Evolutionary conservation across 2,113 vertebrate genomes (phyloP).

Genomic region (Myrmecobius fasciatus): DNA sequence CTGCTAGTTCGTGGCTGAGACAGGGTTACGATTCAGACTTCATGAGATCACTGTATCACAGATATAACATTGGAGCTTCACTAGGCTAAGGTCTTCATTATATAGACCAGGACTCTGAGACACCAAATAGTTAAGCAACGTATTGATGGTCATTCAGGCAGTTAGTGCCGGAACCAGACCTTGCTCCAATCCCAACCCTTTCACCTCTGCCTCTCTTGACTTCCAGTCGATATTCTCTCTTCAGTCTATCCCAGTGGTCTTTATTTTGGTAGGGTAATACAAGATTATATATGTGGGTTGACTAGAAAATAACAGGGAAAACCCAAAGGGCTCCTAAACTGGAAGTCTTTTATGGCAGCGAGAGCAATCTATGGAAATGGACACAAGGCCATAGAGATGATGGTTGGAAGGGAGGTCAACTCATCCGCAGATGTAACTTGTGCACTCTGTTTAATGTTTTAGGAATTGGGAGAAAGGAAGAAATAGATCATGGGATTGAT

Average conservation of each 20-base stretch:
- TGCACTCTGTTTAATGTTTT: background rate
- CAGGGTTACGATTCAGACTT: background rate
- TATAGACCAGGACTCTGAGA: background rate
- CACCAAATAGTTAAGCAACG: background rate
- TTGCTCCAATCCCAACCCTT: background rate
- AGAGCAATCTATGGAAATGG: background rate
- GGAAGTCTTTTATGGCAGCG: background rate
- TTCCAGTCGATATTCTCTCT: background rate
- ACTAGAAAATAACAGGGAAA: background rate
- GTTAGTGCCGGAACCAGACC: background rate
- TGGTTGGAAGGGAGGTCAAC: background rate
- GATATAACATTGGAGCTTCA: background rate
- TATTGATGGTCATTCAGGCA: background rate
- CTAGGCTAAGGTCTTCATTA: background rate
- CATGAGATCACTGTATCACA: background rate
- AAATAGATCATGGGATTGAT: background rate
- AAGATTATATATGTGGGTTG: background rate
- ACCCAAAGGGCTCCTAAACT: background rate
- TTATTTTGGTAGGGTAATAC: background rate
- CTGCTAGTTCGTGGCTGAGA: background rate
- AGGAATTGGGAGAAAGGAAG: background rate
- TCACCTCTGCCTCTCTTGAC: background rate
- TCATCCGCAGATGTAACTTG: background rate
- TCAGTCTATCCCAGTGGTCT: background rate
- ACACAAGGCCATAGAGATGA: background rate